Evolutionary conservation across 2,888 invertebrate species (phyloP), one percentile per base, ranked within the genome.

Genomic region (Tortrix viridana): DNA sequence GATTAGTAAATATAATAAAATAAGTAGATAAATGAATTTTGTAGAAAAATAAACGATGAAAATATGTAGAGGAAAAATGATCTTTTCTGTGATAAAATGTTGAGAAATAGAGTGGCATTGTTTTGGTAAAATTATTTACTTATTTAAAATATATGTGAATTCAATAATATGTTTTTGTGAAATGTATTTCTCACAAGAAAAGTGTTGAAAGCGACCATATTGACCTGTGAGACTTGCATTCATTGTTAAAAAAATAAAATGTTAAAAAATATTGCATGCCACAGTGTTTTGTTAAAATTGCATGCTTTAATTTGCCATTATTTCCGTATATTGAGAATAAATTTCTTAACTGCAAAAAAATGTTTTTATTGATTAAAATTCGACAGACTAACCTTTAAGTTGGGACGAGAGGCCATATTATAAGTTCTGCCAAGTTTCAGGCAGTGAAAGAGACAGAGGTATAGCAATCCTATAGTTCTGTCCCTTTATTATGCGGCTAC

Each of bases 241-340:
- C 73, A 71, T 69, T 69, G 67, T 79, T 76, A 68, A 73, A 71
- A 75, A 81, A 75, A 76, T 73, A 67, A 65, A 70, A 80, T 81
- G 79, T 73, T 76, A 85, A 84, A 44, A 85, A 84, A 83, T 80
- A 84, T 84, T 89, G 89, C 89, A 90, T 89, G 89, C 77, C 76
- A 73, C 75, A 77, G 86, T 85, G 87, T 88, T 89, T 80, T 86
- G 78, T 80, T 85, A 86, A 72, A 49, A 79, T 86, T 88, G 89
- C 89, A 90, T 90, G 89, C 79, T 32, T 32, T 79, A 65, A 76
- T 76, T 79, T 81, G 75, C 76, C 77, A 79, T 82, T 76, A 76
- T 74, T 74, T 75, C 73, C 54, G 63, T 66, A 53, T 61, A 61
- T 44, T 58, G 57, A 63, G 26, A 56, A 63, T 63, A 63, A 63